Percentiles rank a stretch among this genome's conserved stretches.
phyloP scores from a whole-genome alignment of 64 coral and sea anemone genomes.

The Stichodactyla helianthus region DNA sequence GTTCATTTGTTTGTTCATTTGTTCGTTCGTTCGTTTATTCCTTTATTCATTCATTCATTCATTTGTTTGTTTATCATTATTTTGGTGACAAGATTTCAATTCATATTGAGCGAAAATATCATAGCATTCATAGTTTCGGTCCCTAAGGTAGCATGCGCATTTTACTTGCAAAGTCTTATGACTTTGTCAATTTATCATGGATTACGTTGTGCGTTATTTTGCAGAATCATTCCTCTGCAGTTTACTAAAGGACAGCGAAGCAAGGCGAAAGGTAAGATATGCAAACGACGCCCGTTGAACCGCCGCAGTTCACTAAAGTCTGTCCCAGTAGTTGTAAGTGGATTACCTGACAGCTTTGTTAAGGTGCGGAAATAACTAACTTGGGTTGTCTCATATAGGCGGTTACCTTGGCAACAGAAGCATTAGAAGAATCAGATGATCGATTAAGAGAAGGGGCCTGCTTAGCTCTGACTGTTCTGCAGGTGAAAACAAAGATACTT shows the following conservation, averaged over 20 bases:
- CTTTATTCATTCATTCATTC: too few relatives aligned
- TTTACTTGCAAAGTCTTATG: too few relatives aligned
- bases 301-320: neutral
- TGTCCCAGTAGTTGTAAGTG: neutral
- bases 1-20: too few relatives aligned
- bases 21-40: too few relatives aligned
- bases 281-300: neutral
- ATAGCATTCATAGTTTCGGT: too few relatives aligned
- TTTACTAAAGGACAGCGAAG: constrained; percentile 46
- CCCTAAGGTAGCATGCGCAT: too few relatives aligned
- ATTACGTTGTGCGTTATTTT: neutral
- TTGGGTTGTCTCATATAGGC: constrained; percentile 16
- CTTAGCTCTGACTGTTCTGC: constrained; percentile 52
- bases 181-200: too few relatives aligned
- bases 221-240: constrained; percentile 44
- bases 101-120: too few relatives aligned
- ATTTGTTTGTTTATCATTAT: too few relatives aligned
- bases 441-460: constrained; percentile 51
- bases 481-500: constrained; percentile 2
- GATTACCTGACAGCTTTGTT: neutral
- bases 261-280: constrained; percentile 44
- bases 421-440: constrained; percentile 54
- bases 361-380: neutral
- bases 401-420: constrained; percentile 41
- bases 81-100: too few relatives aligned